These are phyloP conservation scores for Spodoptera exigua DNA, from an alignment of 2,888 invertebrate genomes.

Conservation along the genomic window DNA sequence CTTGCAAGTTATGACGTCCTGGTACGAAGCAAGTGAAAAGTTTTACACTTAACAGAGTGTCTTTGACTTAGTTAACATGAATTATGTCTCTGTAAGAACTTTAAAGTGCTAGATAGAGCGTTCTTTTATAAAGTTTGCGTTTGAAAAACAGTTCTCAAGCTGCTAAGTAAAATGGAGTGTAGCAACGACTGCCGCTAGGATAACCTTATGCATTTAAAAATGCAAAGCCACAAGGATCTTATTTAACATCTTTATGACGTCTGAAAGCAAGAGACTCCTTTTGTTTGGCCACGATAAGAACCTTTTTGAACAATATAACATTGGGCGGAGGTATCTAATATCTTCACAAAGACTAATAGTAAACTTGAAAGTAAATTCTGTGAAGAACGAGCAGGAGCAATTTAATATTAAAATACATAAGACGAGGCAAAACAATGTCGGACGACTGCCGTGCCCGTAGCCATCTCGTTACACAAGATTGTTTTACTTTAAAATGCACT, in stretches of 20 bases:
- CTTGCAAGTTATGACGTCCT: slow-evolving; percentile 54
- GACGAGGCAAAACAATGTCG: slow-evolving; percentile 45
- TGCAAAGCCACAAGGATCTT: too few relatives aligned
- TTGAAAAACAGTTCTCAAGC: slow-evolving; percentile 34
- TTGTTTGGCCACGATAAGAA: not conserved
- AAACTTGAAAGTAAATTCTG: slow-evolving; percentile 31
- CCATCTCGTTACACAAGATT: slow-evolving; percentile 59
- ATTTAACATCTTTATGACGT: too few relatives aligned
- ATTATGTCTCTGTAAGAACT: slow-evolving; percentile 55
- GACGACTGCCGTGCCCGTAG: slow-evolving; percentile 30
- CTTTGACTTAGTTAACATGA: slow-evolving; percentile 59
- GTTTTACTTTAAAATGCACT: slow-evolving; percentile 56
- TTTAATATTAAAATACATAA: slow-evolving; percentile 56
- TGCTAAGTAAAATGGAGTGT: slow-evolving; percentile 25
- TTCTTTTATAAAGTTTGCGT: slow-evolving; percentile 46
- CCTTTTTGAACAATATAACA: slow-evolving; percentile 6
- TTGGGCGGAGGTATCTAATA: slow-evolving; percentile 1
- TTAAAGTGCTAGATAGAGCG: slow-evolving; percentile 31
- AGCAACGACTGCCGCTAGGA: slow-evolving; percentile 7
- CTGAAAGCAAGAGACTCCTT: slow-evolving; percentile 3
- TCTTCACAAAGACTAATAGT: slow-evolving; percentile 9
- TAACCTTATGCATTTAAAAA: too few relatives aligned
- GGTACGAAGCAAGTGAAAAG: slow-evolving; percentile 47
- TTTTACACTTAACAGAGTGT: slow-evolving; percentile 57
- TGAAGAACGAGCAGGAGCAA: slow-evolving; percentile 33